Percentiles rank a stretch among this genome's conserved stretches.
These are phyloP conservation scores for Anthrax anthrax DNA, from an alignment of 2,888 invertebrate genomes.

Conservation along the genomic window DNA sequence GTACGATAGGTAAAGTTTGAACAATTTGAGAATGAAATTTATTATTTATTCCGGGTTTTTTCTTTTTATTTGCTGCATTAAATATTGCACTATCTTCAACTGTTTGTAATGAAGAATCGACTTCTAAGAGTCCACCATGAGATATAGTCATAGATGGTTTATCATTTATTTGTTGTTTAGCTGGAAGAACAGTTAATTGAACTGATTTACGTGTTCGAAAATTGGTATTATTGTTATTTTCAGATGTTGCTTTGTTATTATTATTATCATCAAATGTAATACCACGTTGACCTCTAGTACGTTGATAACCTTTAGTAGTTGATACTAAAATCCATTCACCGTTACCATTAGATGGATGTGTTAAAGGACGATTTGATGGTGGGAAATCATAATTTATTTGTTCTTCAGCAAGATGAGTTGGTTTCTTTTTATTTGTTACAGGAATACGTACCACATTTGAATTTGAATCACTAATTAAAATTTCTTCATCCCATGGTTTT, in stretches of 20 bases:
- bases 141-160: constrained; percentile 40
- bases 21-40: constrained; percentile 7
- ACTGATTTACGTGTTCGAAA: constrained; percentile 41
- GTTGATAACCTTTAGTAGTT: constrained; percentile 59
- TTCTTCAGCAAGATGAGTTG: neutral
- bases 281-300: constrained; percentile 25
- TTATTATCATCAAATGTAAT: constrained; percentile 21
- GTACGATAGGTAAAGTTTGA: constrained; percentile 9
- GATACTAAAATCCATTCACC: constrained; percentile 67
- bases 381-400: neutral
- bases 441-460: constrained; percentile 5
- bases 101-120: constrained; percentile 54
- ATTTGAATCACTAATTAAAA: constrained; percentile 4
- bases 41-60: neutral
- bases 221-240: constrained; percentile 20
- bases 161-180: constrained; percentile 39
- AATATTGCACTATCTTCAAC: constrained; percentile 41
- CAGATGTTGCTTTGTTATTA: constrained; percentile 1
- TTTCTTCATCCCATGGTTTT: constrained; percentile 2
- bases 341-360: constrained; percentile 49
- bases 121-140: constrained; percentile 60
- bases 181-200: constrained; percentile 57
- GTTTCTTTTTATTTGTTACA: neutral
- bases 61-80: constrained; percentile 16
- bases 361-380: constrained; percentile 33